phyloP scores from a whole-genome alignment of 2,113 vertebrate genomes.

The Brachypteracias leptosomus region DNA sequence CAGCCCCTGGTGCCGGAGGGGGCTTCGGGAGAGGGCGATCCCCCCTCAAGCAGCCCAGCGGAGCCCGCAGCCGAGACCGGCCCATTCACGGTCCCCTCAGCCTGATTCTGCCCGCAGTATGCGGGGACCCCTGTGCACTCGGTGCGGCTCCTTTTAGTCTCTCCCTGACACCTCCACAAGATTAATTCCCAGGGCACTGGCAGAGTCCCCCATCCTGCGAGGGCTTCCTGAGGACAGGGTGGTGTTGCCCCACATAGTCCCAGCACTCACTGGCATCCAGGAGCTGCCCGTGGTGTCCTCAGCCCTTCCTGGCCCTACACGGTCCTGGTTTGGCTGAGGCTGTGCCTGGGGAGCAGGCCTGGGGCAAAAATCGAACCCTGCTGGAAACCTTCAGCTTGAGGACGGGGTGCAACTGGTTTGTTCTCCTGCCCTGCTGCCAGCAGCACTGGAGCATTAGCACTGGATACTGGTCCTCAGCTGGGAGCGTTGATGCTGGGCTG shows the following conservation, averaged over 20 bases:
- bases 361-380: accelerated
- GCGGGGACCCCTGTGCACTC: too few relatives aligned
- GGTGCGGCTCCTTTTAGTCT: not conserved
- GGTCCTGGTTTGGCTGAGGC: not conserved
- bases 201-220: not conserved
- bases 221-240: not conserved
- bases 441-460: not conserved
- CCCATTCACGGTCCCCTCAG: too few relatives aligned
- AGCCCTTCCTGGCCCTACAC: not conserved
- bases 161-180: not conserved
- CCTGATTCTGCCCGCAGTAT: too few relatives aligned
- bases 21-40: too few relatives aligned
- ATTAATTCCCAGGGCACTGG: not conserved
- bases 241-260: not conserved
- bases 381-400: not conserved
- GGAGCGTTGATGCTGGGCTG: not conserved
- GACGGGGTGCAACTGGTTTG: not conserved
- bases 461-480: not conserved
- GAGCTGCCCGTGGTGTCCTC: not conserved
- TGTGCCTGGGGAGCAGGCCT: not conserved
- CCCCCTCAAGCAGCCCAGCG: too few relatives aligned
- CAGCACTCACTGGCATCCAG: accelerated
- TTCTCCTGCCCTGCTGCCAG: not conserved
- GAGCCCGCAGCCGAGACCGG: too few relatives aligned
- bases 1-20: not conserved